These are phyloP conservation scores for Upupa epops DNA, from an alignment of 2,113 vertebrate species.

Conservation along the genomic window DNA sequence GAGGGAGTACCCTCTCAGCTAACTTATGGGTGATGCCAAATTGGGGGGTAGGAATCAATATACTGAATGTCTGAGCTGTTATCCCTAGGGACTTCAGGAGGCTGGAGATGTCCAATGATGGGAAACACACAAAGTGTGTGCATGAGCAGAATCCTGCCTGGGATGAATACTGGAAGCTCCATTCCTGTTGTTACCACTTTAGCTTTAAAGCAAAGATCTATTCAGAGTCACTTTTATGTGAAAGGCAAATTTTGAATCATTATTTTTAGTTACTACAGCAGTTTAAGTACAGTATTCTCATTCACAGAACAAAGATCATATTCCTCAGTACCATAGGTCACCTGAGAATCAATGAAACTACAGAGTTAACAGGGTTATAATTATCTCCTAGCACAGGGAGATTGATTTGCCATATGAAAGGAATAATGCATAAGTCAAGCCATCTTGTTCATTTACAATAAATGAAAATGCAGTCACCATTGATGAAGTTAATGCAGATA, in stretches of 20 bases:
- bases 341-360: neutral
- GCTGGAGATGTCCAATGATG: neutral
- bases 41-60: neutral
- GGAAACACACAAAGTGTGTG: neutral
- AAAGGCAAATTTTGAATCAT: neutral
- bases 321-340: neutral
- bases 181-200: neutral
- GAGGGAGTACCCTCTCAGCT: neutral
- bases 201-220: neutral
- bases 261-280: neutral
- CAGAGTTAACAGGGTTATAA: neutral
- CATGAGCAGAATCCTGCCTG: neutral
- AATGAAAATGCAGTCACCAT: neutral
- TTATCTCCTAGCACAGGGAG: neutral
- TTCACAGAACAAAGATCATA: neutral
- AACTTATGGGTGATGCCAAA: neutral
- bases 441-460: neutral
- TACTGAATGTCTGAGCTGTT: neutral
- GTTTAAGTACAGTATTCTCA: neutral
- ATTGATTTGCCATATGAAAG: neutral
- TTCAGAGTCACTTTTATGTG: neutral
- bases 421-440: neutral
- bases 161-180: neutral
- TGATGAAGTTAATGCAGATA: neutral
- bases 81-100: neutral